Evolutionary conservation across 2,113 vertebrate species (phyloP), one percentile per base, ranked within the genome.

Genomic region (Gallinago media): DNA sequence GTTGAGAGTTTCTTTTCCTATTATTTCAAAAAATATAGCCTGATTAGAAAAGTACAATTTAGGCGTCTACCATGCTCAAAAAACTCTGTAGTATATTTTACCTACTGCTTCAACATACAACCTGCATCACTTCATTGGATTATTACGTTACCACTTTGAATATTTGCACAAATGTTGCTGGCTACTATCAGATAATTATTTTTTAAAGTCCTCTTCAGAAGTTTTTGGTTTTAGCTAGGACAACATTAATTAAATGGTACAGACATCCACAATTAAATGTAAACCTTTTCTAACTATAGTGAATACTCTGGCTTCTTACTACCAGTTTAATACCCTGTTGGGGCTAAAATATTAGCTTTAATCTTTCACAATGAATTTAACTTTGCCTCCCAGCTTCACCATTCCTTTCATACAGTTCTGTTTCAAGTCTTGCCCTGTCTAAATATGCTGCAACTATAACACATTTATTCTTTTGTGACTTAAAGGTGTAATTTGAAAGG

Each of bases 401-500:
- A 61, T 66, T 87, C 46, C 81, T 91, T 78, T 92, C 63, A 74
- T 40, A 79, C 8, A 49, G 47, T 68, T 87, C 68, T 89, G 40
- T 83, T 96, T 95, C 89, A 86, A 61, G 75, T 61, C 36, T 74
- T 89, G 50, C 59, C 78, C 95, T 65, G 58, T 38, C 78, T 84
- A 96, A 95, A 93, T 75, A 82, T 44, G 31, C 73, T 94, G 63
- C 50, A 93, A 92, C 59, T 55, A 75, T 4, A 89, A 54, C 16
- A 83, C 9, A 20, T 76, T 93, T 91, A 56, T 76, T 75, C 52
- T 80, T 88, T 78, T 54, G 73, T 90, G 61, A 90, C 72, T 88
- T 96, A 56, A 79, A 88, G 92, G 25, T 96, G 50, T 76, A 85
- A 96, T 85, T 94, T 96, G 74, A 94, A 96, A 97, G 58, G 63